Evolutionary conservation across 92 coral and sea anemone genomes (phyloP).

Genomic region (Palythoa grandiflora): DNA sequence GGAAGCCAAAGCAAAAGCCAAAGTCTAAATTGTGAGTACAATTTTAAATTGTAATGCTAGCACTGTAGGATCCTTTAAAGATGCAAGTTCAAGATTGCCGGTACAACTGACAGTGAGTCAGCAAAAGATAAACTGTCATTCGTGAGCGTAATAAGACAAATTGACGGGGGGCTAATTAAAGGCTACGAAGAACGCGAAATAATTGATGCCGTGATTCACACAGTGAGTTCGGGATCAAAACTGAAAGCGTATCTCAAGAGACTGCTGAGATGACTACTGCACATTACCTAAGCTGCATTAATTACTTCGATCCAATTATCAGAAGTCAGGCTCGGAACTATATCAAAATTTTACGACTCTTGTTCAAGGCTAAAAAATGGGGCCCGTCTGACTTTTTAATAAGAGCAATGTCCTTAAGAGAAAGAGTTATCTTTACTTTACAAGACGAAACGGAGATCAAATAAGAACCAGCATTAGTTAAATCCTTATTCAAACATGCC

Average conservation of each 20-base stretch:
- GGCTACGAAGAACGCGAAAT: slow-evolving; percentile 33
- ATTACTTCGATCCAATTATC: slow-evolving; percentile 33
- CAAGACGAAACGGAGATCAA: slow-evolving; percentile 39
- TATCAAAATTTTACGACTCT: slow-evolving; percentile 38
- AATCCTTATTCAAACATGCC: slow-evolving; percentile 32
- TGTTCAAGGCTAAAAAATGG: slow-evolving; percentile 33
- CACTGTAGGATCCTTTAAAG: slow-evolving; percentile 38
- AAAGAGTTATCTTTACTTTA: neutral
- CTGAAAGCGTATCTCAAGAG: slow-evolving; percentile 12
- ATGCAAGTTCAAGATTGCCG: slow-evolving; percentile 22
- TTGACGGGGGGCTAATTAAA: slow-evolving; percentile 4
- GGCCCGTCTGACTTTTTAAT: slow-evolving; percentile 38
- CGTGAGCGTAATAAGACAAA: neutral
- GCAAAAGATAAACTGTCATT: neutral
- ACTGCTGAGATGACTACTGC: neutral
- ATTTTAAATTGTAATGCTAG: slow-evolving; percentile 23
- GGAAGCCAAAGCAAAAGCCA: slow-evolving; percentile 6
- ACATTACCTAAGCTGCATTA: slow-evolving; percentile 36
- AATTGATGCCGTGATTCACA: slow-evolving; percentile 5
- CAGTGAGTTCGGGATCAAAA: neutral
- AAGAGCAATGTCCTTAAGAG: slow-evolving; percentile 36
- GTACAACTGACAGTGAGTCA: neutral
- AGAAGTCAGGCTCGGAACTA: slow-evolving; percentile 37
- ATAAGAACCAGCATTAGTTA: slow-evolving; percentile 23
- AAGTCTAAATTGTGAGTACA: slow-evolving; percentile 24